Conservation (phyloP, 2,888 invertebrate species). For the Iselma pallidipennis region DNA sequence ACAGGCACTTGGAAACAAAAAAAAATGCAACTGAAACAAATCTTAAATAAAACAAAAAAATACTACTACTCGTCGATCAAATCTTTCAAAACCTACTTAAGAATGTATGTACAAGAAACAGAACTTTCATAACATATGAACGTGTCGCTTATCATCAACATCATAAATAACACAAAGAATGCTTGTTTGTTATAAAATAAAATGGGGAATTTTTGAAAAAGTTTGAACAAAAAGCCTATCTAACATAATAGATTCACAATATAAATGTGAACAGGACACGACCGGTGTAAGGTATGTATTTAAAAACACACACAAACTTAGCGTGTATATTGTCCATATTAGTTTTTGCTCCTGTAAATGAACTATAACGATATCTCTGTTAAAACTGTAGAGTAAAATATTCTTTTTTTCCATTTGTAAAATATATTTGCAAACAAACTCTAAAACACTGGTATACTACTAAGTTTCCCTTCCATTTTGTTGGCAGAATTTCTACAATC, state of each 20-base stretch:
- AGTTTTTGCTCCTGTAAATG: constrained; percentile 23
- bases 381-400: not conserved
- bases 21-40: no score
- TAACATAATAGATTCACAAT: not conserved
- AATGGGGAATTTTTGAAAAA: not conserved
- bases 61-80: no score
- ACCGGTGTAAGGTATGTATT: constrained; percentile 29
- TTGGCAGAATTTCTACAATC: not conserved
- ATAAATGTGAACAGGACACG: constrained; percentile 14
- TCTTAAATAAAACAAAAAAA: no score
- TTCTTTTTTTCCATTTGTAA: not conserved
- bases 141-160: not conserved
- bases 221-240: not conserved
- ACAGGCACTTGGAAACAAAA: no score
- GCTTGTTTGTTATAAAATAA: not conserved
- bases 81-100: no score
- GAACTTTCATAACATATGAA: not conserved
- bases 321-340: constrained; percentile 30
- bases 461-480: no score
- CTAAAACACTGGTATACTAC: not conserved
- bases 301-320: constrained; percentile 30
- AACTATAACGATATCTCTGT: not conserved
- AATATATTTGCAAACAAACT: no score
- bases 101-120: no score
- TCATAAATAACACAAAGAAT: not conserved